Percentiles rank a stretch among this genome's conserved stretches.
Conservation (phyloP, 2,888 invertebrate species). For the Tinea pellionella region DNA sequence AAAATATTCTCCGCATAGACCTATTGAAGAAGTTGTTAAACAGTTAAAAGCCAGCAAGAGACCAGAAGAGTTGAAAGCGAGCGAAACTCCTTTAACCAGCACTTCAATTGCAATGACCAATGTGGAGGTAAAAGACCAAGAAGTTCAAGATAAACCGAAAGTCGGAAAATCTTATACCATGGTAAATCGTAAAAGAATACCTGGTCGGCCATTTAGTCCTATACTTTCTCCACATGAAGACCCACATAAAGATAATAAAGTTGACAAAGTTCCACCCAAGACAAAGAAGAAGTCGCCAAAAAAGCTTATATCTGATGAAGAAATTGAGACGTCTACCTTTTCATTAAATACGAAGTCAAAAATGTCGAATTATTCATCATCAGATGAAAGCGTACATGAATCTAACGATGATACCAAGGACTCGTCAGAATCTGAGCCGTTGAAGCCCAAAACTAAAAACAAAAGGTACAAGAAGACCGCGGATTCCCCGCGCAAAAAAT, state of each 20-base stretch:
- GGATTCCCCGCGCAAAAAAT: slow-evolving; percentile 43
- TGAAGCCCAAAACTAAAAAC: slow-evolving; percentile 44
- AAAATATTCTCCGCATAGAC: slow-evolving; percentile 57
- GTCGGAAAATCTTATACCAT: slow-evolving; percentile 64
- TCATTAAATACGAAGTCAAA: slow-evolving; percentile 40
- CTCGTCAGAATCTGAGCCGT: slow-evolving; percentile 48
- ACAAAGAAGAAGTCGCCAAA: slow-evolving; percentile 41
- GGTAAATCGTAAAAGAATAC: slow-evolving; percentile 63
- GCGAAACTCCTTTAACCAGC: slow-evolving; percentile 24
- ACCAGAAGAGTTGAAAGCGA: slow-evolving; percentile 40
- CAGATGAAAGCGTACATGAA: slow-evolving; percentile 56
- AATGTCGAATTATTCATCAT: slow-evolving; percentile 42
- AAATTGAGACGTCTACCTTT: slow-evolving; percentile 54
- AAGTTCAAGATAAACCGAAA: slow-evolving; percentile 42
- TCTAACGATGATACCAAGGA: slow-evolving; percentile 59
- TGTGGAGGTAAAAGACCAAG: slow-evolving; percentile 24
- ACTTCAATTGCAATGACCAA: slow-evolving; percentile 23
- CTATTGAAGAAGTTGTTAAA: slow-evolving; percentile 61
- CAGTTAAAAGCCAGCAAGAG: slow-evolving; percentile 54
- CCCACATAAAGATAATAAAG: slow-evolving; percentile 13
- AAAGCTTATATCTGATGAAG: slow-evolving; percentile 46
- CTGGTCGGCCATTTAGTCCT: slow-evolving; percentile 62
- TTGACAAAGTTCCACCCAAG: slow-evolving; percentile 23
- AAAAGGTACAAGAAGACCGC: slow-evolving; percentile 56
- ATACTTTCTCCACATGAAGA: slow-evolving; percentile 53